A percentile compares a stretch with the other conserved stretches of the same genome.
phyloP scores from a whole-genome alignment of 53 echinoderm and acorn worm genomes.

The Henricia sp. region DNA sequence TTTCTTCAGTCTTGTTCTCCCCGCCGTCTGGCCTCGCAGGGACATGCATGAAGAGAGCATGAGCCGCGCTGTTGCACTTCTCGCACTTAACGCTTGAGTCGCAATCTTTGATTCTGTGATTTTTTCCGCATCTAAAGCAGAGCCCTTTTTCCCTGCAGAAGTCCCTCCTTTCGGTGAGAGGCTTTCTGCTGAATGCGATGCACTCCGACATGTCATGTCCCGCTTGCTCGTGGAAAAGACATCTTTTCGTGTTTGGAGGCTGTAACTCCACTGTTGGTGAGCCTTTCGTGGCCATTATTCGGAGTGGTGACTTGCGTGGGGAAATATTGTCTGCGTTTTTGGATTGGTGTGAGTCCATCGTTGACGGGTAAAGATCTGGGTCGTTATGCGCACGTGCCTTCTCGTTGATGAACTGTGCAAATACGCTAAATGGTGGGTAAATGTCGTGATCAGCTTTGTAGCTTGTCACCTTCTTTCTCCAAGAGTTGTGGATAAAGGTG shows the following conservation, averaged over 20 bases:
- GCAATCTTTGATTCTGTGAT: slow-evolving; percentile 3
- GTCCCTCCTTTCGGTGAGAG: not conserved
- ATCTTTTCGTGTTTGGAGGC: no score
- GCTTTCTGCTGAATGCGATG: slow-evolving; percentile 2
- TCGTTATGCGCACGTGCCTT: slow-evolving; percentile 50
- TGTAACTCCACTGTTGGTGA: no score
- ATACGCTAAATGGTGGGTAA: slow-evolving; percentile 30
- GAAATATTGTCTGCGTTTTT: not conserved
- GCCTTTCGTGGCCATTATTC: not conserved
- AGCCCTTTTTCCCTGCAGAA: not conserved
- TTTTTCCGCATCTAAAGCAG: not conserved
- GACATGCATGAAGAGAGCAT: not conserved
- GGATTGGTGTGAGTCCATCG: not conserved
- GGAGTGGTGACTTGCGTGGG: not conserved
- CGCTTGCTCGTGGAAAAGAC: not conserved
- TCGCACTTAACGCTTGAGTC: not conserved
- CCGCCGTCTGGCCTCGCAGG: not conserved
- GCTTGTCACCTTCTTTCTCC: slow-evolving; percentile 42
- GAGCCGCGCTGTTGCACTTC: not conserved
- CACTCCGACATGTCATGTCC: not conserved
- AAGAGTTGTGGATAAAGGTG: slow-evolving; percentile 39
- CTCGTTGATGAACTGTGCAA: slow-evolving; percentile 27
- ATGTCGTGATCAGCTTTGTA: slow-evolving; percentile 7
- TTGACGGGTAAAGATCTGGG: slow-evolving; percentile 61
- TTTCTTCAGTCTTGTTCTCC: not conserved